A percentile compares a stretch with the other conserved stretches of the same genome.
Evolutionary conservation across 2,797 vertebrate species (phyloP).

Genomic region (Tragopan temminckii): DNA sequence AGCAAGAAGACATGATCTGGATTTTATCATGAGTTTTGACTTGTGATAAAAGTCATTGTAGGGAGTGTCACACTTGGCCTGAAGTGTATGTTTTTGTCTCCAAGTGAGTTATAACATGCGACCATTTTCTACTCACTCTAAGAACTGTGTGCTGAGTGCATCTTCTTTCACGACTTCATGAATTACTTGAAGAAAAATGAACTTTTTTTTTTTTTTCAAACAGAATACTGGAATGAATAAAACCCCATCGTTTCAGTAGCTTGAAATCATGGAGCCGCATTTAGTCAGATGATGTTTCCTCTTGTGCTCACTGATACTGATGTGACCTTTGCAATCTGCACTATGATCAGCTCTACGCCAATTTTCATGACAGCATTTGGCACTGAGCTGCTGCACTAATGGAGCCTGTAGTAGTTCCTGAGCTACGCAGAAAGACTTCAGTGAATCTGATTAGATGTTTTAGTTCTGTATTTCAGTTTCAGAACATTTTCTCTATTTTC

Average conservation of each 20-base stretch:
- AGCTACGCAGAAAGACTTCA: neutral
- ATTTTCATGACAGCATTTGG: neutral
- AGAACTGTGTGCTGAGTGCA: neutral
- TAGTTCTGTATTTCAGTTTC: neutral
- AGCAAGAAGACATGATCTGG: neutral
- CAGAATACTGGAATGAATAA: neutral
- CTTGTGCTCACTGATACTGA: neutral
- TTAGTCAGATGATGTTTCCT: neutral
- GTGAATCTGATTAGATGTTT: neutral
- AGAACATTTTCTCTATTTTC: neutral
- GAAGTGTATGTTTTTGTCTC: neutral
- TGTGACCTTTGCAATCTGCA: neutral
- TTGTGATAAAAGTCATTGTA: neutral
- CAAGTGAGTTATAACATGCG: neutral
- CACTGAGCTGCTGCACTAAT: neutral
- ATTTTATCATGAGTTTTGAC: neutral
- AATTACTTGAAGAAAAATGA: neutral
- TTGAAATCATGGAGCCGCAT: rapidly evolving
- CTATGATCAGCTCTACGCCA: neutral
- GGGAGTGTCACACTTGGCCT: neutral
- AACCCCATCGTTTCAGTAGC: neutral
- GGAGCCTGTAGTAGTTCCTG: neutral
- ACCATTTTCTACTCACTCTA: neutral
- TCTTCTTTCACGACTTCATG: neutral
- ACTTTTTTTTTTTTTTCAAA: neutral